Evolutionary conservation across 2,888 invertebrate genomes (phyloP), one percentile per base, ranked within the genome.

Genomic region (Willowsia nigromaculata): DNA sequence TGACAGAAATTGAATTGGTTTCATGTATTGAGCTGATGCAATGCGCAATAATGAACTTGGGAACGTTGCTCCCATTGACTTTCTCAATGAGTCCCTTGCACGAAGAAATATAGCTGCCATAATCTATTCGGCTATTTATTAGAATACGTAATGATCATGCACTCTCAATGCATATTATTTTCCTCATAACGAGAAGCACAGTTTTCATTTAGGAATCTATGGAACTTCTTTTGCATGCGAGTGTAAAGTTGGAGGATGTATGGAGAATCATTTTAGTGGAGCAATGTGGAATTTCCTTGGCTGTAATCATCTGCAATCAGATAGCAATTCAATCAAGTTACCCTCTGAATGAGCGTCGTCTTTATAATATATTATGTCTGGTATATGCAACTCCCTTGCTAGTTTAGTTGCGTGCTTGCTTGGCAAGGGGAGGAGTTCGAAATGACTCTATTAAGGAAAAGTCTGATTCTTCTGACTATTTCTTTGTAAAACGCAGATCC

Each of bases 271-370:
- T 30, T 74, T 74, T 74, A n/a, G 53, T 43, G 47, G 47, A 50
- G 68, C 33, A 22, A 47, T 76, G 76, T 18, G 62, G 88, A 47
- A 88, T 37, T 80, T 83, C 50, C 47, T 68, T 40, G 50, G 43
- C 59, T 89, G 85, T 59, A 85, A 85, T 85, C 85, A 89, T 89
- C 85, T 81, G 71, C 78, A 89, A 89, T 89, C 89, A 89, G 89
- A 89, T 89, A 89, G 89, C 71, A 81, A 89, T 89, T 89, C 89
- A 89, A 89, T 89, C 89, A 85, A 89, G 84, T 80, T 85, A 33
- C 62, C 68, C 62, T 37, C 85, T 25, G 25, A 22, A 47, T 65
- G 62, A 65, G 43, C 27, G 82, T 47, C 76, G 27, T 30, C 76
- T 76, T 50, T 50, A 50, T 76, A 50, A 76, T 76, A 53, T 53